Conservation (phyloP, 2,888 invertebrate genomes). For the Tenthredo amoena region DNA sequence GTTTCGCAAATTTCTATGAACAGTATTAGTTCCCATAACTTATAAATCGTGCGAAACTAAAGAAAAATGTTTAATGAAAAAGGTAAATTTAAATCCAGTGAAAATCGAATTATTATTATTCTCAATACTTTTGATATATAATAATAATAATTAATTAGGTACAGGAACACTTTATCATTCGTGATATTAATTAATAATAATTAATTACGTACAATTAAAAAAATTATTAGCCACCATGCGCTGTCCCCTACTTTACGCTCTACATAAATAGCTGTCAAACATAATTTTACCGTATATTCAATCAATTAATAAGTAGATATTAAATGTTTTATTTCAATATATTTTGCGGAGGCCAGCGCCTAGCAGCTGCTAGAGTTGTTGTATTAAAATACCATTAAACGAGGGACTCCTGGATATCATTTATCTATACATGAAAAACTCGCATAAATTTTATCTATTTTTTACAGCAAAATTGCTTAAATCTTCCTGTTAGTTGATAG, state of each 20-base stretch:
- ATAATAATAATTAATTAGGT: slow-evolving; percentile 73
- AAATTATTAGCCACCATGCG: slow-evolving; percentile 61
- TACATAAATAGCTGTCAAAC: slow-evolving; percentile 50
- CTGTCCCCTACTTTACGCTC: slow-evolving; percentile 56
- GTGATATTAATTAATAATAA: slow-evolving; percentile 72
- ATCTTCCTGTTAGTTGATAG: neutral
- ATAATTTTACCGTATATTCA: slow-evolving; percentile 14
- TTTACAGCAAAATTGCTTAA: neutral
- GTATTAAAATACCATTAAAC: slow-evolving; percentile 62
- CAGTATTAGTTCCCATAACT: neutral
- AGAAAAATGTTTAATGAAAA: neutral
- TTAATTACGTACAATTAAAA: slow-evolving; percentile 68
- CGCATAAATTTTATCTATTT: neutral
- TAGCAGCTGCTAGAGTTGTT: slow-evolving; percentile 59
- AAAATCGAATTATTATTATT: slow-evolving; percentile 76
- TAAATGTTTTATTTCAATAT: slow-evolving; percentile 45
- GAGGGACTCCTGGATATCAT: slow-evolving; percentile 62
- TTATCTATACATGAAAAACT: slow-evolving; percentile 20
- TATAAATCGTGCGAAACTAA: neutral
- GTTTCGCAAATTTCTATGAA: neutral
- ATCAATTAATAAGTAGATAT: slow-evolving; percentile 44
- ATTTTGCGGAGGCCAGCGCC: slow-evolving; percentile 61
- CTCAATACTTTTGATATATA: slow-evolving; percentile 73
- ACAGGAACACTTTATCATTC: slow-evolving; percentile 77
- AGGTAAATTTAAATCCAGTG: slow-evolving; percentile 68